A percentile compares a stretch with the other conserved stretches of the same genome.
Evolutionary conservation across 2,113 vertebrate genomes (phyloP).

Genomic region (Burhinus bistriatus): DNA sequence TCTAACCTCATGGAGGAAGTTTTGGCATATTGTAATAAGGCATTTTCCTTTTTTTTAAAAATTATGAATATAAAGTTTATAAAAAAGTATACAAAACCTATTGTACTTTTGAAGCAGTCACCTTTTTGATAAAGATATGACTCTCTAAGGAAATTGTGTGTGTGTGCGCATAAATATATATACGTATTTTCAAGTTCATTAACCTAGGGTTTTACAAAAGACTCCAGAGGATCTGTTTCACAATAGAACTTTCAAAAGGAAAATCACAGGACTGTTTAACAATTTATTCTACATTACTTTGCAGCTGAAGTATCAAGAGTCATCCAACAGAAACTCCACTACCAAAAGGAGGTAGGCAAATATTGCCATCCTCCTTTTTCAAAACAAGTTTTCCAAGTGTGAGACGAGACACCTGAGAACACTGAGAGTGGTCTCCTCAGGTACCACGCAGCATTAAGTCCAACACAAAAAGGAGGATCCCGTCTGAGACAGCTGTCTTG

Average conservation of each 20-base stretch:
- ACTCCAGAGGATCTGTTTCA: neutral
- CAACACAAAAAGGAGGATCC: neutral
- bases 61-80: neutral
- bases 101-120: neutral
- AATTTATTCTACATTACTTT: neutral
- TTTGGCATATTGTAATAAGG: neutral
- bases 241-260: neutral
- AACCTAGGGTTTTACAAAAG: neutral
- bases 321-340: neutral
- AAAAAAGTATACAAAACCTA: neutral
- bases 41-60: neutral
- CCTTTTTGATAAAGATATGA: fast-evolving
- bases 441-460: neutral
- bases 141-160: neutral
- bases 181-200: neutral
- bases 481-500: neutral
- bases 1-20: neutral
- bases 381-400: neutral
- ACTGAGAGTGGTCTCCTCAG: neutral
- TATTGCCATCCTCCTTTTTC: neutral
- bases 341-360: neutral
- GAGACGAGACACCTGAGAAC: neutral
- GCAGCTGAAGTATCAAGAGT: neutral
- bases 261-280: neutral
- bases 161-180: neutral